Conservation (phyloP, 2,113 vertebrate species). For the Phocoena sinus region DNA sequence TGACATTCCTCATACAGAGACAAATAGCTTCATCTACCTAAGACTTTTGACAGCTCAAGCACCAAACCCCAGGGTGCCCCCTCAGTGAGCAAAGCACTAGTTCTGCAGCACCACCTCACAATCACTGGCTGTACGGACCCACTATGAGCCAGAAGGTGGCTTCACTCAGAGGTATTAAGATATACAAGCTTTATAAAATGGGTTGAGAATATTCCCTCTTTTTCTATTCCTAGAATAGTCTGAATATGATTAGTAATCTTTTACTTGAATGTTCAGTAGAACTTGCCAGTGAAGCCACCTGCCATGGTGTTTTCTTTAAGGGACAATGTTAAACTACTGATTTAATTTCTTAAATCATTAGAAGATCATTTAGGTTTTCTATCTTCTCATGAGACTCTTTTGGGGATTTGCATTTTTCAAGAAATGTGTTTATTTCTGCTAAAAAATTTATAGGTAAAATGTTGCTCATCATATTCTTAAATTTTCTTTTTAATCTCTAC, state of each 20-base stretch:
- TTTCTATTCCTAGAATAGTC: background rate
- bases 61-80: background rate
- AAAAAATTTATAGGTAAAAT: background rate
- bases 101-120: background rate
- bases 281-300: background rate
- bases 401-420: background rate
- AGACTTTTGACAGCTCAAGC: background rate
- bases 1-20: background rate
- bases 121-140: rapidly evolving
- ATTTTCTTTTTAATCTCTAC: background rate
- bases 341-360: background rate
- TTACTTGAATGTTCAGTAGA: background rate
- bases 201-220: background rate
- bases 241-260: background rate
- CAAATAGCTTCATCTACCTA: background rate
- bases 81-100: background rate
- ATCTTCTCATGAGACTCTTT: background rate
- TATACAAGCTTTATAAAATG: background rate
- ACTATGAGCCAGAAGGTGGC: background rate
- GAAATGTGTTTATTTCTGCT: background rate
- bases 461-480: background rate
- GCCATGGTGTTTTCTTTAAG: background rate
- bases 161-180: background rate
- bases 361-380: background rate
- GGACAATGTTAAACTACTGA: background rate